Base-by-base conservation (phyloP, 2,888 invertebrate species). In the Steinernema scapterisci region DNA sequence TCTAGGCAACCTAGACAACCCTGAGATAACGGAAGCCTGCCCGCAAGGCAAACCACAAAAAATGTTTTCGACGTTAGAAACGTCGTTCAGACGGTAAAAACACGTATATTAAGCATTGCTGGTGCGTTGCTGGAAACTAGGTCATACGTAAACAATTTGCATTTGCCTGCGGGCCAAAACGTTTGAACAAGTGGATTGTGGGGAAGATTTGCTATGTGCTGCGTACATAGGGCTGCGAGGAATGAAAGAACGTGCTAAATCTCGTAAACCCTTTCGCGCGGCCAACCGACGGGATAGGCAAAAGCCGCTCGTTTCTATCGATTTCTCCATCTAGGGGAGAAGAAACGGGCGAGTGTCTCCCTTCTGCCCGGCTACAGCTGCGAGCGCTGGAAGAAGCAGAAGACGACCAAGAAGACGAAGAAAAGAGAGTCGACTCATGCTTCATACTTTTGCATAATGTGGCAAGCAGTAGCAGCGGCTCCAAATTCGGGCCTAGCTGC, bases 361-460 rank as follows among this genome's bases (percentile, higher is more conserved):
- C 7, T 19, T 52, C 21, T 21, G 52, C 52, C 52, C 13, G 31
- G 63, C 63, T 25, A 63, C 63, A 11, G 27, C 38, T 63, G 63
- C 31, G 31, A n/a, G n/a, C 38, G 63, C 31, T 63, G 63, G 54
- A 5, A 19, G 54, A 11, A 54, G 23, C 13, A 25, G 63, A 63
- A 63, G 63, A n/a, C n/a, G n/a, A n/a, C n/a, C n/a, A n/a, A n/a
- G n/a, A n/a, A n/a, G n/a, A n/a, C n/a, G n/a, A 63, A 63, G 63
- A 63, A 63, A 63, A 63, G 63, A 63, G 63, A 63, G 63, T 63
- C 63, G 63, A 63, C 63, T 63, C 63, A 63, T 63, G 63, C 63
- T 63, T 63, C 63, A 63, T 63, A 63, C 63, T 63, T 63, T 63
- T 63, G 63, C 63, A 63, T 63, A 63, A 11, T 63, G 63, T 63